phyloP scores from a whole-genome alignment of 2,113 vertebrate species.

The Chauna torquata region DNA sequence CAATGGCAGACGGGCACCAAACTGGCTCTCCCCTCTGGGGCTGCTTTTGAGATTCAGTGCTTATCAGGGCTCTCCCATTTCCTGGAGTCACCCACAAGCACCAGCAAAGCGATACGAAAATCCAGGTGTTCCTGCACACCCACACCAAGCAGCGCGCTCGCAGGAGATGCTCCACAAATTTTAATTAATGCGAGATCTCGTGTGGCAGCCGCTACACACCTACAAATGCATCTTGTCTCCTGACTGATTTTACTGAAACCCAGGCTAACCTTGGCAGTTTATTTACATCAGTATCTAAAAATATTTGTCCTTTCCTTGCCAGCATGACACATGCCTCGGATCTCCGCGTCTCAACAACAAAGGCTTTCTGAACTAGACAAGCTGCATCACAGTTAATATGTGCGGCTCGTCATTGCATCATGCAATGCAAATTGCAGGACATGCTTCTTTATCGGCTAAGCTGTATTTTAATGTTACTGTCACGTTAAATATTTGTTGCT shows the following conservation, averaged over 20 bases:
- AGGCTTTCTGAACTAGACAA: not conserved
- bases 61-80: not conserved
- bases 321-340: not conserved
- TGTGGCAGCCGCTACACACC: not conserved
- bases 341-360: not conserved
- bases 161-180: not conserved
- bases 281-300: not conserved
- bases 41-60: not conserved
- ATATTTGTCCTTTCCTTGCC: not conserved
- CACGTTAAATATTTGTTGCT: slow-evolving; percentile 68
- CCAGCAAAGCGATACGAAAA: not conserved
- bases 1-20: accelerated
- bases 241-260: not conserved
- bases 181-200: not conserved
- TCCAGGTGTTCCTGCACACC: not conserved
- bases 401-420: not conserved
- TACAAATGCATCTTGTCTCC: not conserved
- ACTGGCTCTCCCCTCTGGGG: not conserved
- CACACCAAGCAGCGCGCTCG: not conserved
- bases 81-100: not conserved
- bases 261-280: not conserved
- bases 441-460: slow-evolving; percentile 1
- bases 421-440: slow-evolving; percentile 30
- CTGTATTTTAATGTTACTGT: slow-evolving; percentile 61
- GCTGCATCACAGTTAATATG: not conserved